phyloP scores from a whole-genome alignment of 2,888 invertebrate genomes.

The Limnephilus auricula region DNA sequence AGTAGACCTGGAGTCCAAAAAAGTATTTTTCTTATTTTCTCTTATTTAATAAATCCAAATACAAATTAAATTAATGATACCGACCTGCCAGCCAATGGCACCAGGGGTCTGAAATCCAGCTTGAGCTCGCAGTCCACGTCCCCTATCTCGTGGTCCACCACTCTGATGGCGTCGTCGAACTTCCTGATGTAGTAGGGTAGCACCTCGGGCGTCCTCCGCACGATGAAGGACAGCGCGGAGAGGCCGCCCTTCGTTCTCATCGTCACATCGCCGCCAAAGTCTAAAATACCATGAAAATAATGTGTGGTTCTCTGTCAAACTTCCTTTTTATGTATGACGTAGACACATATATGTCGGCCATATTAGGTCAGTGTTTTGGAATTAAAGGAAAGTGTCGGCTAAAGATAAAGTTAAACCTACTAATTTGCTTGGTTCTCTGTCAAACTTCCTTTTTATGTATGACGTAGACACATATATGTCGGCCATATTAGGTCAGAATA shows the following conservation, averaged over 20 bases:
- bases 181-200: constrained; percentile 84
- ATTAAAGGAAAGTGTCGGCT: no score
- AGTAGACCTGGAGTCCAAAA: no score
- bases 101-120: constrained; percentile 65
- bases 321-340: no score
- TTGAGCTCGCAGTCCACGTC: constrained; percentile 91
- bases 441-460: no score
- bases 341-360: no score
- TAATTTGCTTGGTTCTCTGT: neutral
- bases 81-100: constrained; percentile 46
- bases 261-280: constrained; percentile 89
- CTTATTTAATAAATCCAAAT: no score
- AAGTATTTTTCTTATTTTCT: no score
- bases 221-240: constrained; percentile 88
- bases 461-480: no score
- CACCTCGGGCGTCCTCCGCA: constrained; percentile 90
- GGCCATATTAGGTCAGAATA: no score
- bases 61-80: neutral
- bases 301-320: neutral
- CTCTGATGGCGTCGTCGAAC: constrained; percentile 85
- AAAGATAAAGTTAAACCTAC: neutral
- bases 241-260: constrained; percentile 88
- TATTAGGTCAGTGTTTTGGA: no score
- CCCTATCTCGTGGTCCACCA: constrained; percentile 90
- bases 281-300: constrained; percentile 69